These are phyloP conservation scores for Sebastes itinus DNA, from an alignment of 2,797 vertebrate species.

Conservation along the genomic window DNA sequence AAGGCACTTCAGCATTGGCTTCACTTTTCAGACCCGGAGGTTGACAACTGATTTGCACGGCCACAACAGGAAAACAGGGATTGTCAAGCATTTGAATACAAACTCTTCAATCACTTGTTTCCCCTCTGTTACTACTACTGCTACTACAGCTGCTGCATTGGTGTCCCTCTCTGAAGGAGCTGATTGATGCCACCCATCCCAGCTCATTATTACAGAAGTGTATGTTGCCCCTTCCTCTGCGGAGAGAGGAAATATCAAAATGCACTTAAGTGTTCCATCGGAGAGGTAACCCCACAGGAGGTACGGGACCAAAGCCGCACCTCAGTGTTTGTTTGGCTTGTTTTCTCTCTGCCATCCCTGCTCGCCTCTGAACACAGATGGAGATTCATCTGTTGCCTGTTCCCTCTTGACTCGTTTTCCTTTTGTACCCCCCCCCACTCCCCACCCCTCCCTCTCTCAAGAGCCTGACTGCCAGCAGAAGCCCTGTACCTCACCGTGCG, in stretches of 20 bases:
- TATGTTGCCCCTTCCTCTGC: background rate
- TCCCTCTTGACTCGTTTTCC: conserved; percentile 72
- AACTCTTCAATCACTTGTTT: background rate
- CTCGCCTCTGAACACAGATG: conserved; percentile 73
- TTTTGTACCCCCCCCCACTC: conserved; percentile 45
- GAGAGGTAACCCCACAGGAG: conserved; percentile 50
- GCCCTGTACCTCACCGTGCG: conserved; percentile 63
- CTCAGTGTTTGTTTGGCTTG: conserved; percentile 61
- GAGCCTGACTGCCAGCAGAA: conserved; percentile 69
- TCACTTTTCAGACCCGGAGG: too few species aligned
- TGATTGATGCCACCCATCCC: conserved; percentile 51
- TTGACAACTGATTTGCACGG: background rate
- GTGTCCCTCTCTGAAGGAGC: conserved; percentile 4
- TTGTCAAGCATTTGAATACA: background rate
- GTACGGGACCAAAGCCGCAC: conserved; percentile 46
- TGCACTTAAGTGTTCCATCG: conserved; percentile 29
- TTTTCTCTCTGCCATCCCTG: conserved; percentile 44
- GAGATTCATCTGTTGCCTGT: conserved; percentile 76
- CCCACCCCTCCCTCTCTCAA: conserved; percentile 6
- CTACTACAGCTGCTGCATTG: background rate
- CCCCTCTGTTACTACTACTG: background rate
- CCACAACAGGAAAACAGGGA: background rate
- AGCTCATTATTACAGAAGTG: conserved; percentile 40
- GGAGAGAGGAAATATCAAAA: conserved; percentile 37
- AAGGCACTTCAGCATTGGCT: too few species aligned